Percentiles rank a stretch among this genome's conserved stretches.
These are phyloP conservation scores for Crax fasciolata DNA, from an alignment of 2,797 vertebrate genomes.

Conservation along the genomic window DNA sequence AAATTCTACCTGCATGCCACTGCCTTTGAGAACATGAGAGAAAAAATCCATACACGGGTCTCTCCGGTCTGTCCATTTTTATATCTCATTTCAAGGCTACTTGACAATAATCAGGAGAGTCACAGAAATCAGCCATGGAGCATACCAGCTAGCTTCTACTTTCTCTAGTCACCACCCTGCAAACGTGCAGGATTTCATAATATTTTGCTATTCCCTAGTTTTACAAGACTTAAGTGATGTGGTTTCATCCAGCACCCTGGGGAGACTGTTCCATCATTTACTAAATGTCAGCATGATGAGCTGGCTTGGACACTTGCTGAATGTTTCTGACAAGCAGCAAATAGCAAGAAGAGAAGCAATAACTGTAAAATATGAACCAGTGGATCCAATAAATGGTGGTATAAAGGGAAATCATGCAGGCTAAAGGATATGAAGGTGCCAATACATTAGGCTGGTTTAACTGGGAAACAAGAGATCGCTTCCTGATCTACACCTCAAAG, in stretches of 20 bases:
- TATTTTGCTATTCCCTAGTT: neutral
- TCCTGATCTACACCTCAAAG: slow-evolving; percentile 5
- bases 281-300: slow-evolving; percentile 59
- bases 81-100: neutral
- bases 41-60: neutral
- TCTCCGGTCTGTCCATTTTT: neutral
- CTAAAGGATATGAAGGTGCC: slow-evolving; percentile 14
- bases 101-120: neutral
- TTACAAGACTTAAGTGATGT: neutral
- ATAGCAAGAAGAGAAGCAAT: slow-evolving; percentile 52
- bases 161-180: neutral
- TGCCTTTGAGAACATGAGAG: neutral
- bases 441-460: neutral
- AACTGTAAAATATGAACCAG: slow-evolving; percentile 40
- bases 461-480: neutral
- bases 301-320: slow-evolving; percentile 49
- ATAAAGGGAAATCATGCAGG: slow-evolving; percentile 20
- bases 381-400: slow-evolving; percentile 21
- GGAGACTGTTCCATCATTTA: slow-evolving; percentile 46
- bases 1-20: neutral
- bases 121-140: neutral
- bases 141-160: neutral
- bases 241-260: slow-evolving; percentile 4
- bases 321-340: slow-evolving; percentile 54
- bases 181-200: neutral